phyloP scores from a whole-genome alignment of 2,113 vertebrate species.

The Thomomys bottae region DNA sequence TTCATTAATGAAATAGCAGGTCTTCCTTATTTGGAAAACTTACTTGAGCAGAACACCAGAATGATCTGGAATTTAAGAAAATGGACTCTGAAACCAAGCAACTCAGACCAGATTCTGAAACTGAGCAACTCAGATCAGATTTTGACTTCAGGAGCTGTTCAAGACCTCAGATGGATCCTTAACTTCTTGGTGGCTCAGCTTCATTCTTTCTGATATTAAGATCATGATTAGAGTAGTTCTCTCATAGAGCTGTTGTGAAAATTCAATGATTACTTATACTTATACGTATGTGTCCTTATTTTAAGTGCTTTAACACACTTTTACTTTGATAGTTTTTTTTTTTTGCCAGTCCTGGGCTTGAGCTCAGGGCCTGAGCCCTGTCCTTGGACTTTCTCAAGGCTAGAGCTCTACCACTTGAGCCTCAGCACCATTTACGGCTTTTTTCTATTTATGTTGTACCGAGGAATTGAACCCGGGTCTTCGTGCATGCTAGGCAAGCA shows the following conservation, averaged over 20 bases:
- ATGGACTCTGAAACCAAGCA: background rate
- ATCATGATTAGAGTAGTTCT: background rate
- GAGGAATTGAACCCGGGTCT: too few relatives aligned
- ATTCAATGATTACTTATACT: background rate
- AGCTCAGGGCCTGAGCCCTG: too few relatives aligned
- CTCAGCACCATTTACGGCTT: too few relatives aligned
- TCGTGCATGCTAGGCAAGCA: too few relatives aligned
- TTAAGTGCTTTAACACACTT: background rate
- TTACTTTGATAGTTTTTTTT: constrained; percentile 58
- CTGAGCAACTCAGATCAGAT: background rate
- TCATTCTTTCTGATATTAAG: background rate
- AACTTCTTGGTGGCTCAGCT: background rate
- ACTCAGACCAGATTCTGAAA: background rate
- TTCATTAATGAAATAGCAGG: background rate
- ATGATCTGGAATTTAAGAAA: background rate
- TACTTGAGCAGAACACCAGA: background rate
- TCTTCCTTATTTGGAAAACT: background rate
- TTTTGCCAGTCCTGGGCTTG: too few relatives aligned
- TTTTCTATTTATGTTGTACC: too few relatives aligned
- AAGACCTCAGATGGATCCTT: background rate
- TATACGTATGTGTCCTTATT: background rate
- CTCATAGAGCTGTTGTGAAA: constrained; percentile 3
- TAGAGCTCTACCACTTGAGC: too few relatives aligned
- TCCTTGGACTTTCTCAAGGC: too few relatives aligned
- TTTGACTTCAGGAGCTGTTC: background rate